Evolutionary conservation across 2,113 vertebrate genomes (phyloP).

Genomic region (Hydrolagus affinis): DNA sequence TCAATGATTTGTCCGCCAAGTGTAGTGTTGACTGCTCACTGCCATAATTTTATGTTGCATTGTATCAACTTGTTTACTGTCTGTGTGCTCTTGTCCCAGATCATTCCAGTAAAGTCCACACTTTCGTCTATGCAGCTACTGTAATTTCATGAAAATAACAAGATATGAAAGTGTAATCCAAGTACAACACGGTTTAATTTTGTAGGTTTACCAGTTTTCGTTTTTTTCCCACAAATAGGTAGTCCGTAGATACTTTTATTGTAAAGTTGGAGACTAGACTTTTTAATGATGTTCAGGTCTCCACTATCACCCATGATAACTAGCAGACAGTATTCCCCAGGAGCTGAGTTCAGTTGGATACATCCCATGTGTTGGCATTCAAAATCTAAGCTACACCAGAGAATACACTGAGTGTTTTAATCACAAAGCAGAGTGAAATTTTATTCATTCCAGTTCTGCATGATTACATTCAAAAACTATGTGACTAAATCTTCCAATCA

Average conservation of each 20-base stretch:
- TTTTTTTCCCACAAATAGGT: too few species aligned
- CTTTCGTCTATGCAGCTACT: conserved; percentile 16
- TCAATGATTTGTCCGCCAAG: conserved; percentile 38
- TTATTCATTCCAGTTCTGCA: conserved; percentile 7
- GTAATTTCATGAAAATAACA: conserved; percentile 31
- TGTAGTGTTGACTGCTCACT: conserved; percentile 33
- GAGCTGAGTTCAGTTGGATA: neutral
- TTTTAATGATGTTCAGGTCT: neutral
- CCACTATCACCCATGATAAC: conserved; percentile 11
- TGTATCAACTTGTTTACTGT: conserved; percentile 21
- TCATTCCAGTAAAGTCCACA: conserved; percentile 31
- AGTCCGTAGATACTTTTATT: too few species aligned
- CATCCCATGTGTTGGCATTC: too few species aligned
- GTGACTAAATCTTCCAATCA: neutral
- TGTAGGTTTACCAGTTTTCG: neutral
- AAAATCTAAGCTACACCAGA: neutral
- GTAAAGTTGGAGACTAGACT: neutral
- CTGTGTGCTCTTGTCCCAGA: conserved; percentile 5
- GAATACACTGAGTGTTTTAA: neutral
- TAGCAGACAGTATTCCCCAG: neutral
- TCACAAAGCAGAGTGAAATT: neutral
- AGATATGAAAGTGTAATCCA: conserved; percentile 37
- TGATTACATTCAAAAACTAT: neutral
- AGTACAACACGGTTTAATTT: conserved; percentile 28
- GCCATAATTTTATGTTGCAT: conserved; percentile 34